phyloP scores from a whole-genome alignment of 2,113 vertebrate genomes.

The Xenopus borealis region DNA sequence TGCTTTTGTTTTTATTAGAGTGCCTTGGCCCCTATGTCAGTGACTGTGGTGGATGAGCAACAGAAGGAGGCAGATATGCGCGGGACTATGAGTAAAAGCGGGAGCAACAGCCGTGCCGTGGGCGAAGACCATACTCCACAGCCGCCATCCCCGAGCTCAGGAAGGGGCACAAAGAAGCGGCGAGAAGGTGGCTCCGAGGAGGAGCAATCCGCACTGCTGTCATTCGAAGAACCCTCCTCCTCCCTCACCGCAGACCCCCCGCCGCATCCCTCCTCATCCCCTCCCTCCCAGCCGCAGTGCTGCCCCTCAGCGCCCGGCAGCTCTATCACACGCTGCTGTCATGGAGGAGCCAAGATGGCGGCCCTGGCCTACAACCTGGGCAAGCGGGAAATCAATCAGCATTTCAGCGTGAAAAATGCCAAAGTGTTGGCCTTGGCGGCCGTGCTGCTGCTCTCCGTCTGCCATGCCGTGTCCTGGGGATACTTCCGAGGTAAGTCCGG shows the following conservation, averaged over 20 bases:
- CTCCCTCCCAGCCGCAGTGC: slow-evolving; percentile 51
- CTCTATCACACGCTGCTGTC: slow-evolving; percentile 81
- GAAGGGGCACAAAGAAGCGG: too few species aligned
- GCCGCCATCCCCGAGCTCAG: too few species aligned
- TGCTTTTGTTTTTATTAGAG: too few species aligned
- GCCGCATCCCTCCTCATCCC: slow-evolving; percentile 52
- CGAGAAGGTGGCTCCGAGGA: slow-evolving; percentile 22
- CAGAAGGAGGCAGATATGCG: too few species aligned
- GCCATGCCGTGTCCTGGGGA: slow-evolving; percentile 75
- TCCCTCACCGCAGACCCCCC: slow-evolving; percentile 13
- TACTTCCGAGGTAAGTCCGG: slow-evolving; percentile 73
- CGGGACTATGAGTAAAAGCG: too few species aligned
- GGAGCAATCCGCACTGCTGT: slow-evolving; percentile 14
- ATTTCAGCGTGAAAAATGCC: slow-evolving; percentile 89
- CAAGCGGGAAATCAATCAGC: slow-evolving; percentile 94
- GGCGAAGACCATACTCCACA: too few species aligned
- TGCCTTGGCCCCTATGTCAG: too few species aligned
- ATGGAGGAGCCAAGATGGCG: slow-evolving; percentile 99
- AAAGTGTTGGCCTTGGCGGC: slow-evolving; percentile 77
- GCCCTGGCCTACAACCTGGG: slow-evolving; percentile 90
- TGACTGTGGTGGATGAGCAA: too few species aligned
- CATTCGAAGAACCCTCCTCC: not conserved
- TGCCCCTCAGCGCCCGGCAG: slow-evolving; percentile 61
- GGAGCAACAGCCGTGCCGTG: too few species aligned
- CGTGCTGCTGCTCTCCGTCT: slow-evolving; percentile 73